Percentiles rank a stretch among this genome's conserved stretches.
Evolutionary conservation across 2,113 vertebrate genomes (phyloP).

Genomic region (Planiliza haematocheilus): DNA sequence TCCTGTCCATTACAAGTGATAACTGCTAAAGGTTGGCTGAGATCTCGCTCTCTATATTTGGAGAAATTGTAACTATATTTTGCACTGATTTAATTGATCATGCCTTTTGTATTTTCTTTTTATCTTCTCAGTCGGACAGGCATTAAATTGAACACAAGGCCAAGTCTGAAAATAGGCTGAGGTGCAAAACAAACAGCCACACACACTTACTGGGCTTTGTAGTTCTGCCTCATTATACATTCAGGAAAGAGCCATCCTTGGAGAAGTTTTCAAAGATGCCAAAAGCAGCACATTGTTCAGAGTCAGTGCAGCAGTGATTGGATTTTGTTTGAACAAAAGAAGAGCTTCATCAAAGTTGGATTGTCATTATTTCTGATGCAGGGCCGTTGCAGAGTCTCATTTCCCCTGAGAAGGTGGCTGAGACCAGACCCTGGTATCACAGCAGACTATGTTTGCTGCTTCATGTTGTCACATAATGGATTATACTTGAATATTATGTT

Average conservation of each 20-base stretch:
- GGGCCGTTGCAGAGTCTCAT: slow-evolving; percentile 3
- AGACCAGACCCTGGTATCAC: slow-evolving; percentile 5
- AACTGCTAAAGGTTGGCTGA: not conserved
- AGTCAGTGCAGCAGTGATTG: slow-evolving; percentile 43
- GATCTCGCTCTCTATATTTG: not conserved
- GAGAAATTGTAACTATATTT: not conserved
- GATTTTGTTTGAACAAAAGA: slow-evolving; percentile 56
- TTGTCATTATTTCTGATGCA: slow-evolving; percentile 33
- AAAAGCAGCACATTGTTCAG: slow-evolving; percentile 47
- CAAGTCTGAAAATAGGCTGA: not conserved
- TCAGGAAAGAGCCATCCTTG: slow-evolving; percentile 26
- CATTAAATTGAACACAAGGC: slow-evolving; percentile 15
- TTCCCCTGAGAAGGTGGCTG: not conserved
- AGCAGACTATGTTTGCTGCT: slow-evolving; percentile 18
- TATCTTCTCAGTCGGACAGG: slow-evolving; percentile 11
- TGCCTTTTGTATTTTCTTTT: slow-evolving; percentile 10
- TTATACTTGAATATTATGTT: slow-evolving; percentile 8
- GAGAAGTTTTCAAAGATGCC: slow-evolving; percentile 47
- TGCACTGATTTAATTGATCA: slow-evolving; percentile 9
- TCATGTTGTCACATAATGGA: slow-evolving; percentile 6
- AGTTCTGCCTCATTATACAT: slow-evolving; percentile 35
- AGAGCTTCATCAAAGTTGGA: slow-evolving; percentile 37
- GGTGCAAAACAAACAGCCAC: slow-evolving; percentile 16
- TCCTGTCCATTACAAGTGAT: slow-evolving; percentile 16
- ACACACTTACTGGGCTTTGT: slow-evolving; percentile 2